Conservation (phyloP, 2,797 vertebrate species). For the Spatula clypeata region DNA sequence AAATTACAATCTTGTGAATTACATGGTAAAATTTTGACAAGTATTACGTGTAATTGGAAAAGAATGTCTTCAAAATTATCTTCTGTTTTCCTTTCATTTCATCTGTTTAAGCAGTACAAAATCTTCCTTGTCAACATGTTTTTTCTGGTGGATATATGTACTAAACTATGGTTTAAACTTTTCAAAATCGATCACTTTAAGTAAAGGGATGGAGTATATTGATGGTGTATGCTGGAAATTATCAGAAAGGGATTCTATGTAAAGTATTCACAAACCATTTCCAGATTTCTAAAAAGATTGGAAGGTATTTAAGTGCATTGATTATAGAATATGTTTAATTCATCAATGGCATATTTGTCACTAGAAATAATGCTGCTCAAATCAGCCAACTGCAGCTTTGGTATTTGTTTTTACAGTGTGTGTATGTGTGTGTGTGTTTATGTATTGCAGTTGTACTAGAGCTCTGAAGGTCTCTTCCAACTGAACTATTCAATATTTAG, state of each 20-base stretch:
- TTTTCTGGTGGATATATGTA: background rate
- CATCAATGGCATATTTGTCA: background rate
- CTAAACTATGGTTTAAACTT: background rate
- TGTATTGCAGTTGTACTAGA: background rate
- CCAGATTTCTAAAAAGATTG: background rate
- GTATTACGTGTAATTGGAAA: background rate
- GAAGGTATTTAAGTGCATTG: background rate
- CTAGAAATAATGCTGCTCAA: background rate
- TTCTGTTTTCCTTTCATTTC: background rate
- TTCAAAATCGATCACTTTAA: background rate
- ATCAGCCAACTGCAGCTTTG: background rate
- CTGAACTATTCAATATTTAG: background rate
- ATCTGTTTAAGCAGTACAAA: background rate
- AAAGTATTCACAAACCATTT: background rate
- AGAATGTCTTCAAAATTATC: background rate
- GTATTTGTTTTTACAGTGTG: background rate
- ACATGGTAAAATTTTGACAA: background rate
- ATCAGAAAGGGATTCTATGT: background rate
- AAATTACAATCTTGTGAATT: background rate
- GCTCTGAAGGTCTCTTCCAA: background rate
- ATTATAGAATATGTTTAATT: background rate
- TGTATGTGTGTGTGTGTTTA: background rate
- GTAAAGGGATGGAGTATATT: background rate
- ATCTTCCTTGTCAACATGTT: background rate
- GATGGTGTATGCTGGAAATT: background rate